These are phyloP conservation scores for Ceyx cyanopectus DNA, from an alignment of 2,113 vertebrate species.

Conservation along the genomic window DNA sequence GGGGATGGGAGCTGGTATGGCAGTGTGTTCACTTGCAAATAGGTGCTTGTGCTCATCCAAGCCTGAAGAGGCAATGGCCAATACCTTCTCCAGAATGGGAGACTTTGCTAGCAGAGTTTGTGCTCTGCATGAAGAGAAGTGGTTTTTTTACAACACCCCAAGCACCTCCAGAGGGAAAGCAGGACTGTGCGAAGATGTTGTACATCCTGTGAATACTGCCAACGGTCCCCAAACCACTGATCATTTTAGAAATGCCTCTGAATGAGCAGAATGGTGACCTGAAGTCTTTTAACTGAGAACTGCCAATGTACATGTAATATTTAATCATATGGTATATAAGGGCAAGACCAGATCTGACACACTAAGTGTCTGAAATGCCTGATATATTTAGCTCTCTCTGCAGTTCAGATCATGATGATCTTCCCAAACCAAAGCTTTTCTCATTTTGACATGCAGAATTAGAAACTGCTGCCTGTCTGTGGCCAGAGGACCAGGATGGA, in stretches of 20 bases:
- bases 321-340: not conserved
- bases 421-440: not conserved
- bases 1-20: not conserved
- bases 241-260: not conserved
- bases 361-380: not conserved
- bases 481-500: not conserved
- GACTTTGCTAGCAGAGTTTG: not conserved
- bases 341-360: not conserved
- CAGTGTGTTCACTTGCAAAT: not conserved
- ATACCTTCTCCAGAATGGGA: not conserved
- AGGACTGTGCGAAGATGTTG: rapidly evolving
- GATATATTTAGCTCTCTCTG: not conserved
- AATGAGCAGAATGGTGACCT: not conserved
- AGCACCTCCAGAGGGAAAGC: not conserved
- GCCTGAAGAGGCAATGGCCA: not conserved
- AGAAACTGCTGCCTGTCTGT: not conserved
- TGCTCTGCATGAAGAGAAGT: not conserved
- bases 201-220: rapidly evolving
- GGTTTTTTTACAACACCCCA: not conserved
- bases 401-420: not conserved
- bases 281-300: not conserved
- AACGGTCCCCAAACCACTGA: not conserved
- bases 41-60: not conserved
- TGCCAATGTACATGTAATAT: not conserved
- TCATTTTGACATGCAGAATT: not conserved